A percentile compares a stretch with the other conserved stretches of the same genome.
Evolutionary conservation across 2,113 vertebrate genomes (phyloP).

Genomic region (Stomatorhinus ivindoensis): DNA sequence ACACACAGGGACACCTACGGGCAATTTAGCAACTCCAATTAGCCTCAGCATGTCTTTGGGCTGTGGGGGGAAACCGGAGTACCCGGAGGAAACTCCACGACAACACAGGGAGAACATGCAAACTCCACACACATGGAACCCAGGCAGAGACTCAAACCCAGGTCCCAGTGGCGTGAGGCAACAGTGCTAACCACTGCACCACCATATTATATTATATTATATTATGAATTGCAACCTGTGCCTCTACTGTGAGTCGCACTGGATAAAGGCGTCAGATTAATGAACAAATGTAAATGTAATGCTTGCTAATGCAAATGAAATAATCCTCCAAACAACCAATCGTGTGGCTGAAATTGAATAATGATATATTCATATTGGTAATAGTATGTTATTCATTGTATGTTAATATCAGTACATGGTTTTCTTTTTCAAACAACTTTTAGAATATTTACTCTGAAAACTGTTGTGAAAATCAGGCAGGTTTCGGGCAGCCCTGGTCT

Average conservation of each 20-base stretch:
- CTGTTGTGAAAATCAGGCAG: background rate
- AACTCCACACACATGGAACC: too few species aligned
- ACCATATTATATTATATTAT: too few species aligned
- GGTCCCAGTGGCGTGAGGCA: too few species aligned
- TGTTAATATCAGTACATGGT: background rate
- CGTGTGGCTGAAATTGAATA: background rate
- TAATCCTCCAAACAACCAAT: background rate
- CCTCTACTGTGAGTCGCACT: background rate
- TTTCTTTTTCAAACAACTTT: background rate
- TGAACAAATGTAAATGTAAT: background rate
- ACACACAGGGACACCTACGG: too few species aligned
- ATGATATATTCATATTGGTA: background rate
- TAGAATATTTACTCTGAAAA: background rate
- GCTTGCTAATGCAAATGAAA: background rate
- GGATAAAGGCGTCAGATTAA: background rate
- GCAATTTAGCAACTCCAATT: too few species aligned
- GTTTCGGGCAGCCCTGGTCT: background rate
- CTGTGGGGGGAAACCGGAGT: too few species aligned
- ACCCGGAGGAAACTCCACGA: too few species aligned
- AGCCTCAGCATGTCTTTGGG: too few species aligned
- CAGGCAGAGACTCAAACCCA: too few species aligned
- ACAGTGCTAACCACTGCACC: too few species aligned
- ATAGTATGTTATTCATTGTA: background rate
- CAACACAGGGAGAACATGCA: too few species aligned
- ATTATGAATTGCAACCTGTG: background rate